Evolutionary conservation across 2,113 vertebrate species (phyloP), one percentile per base, ranked within the genome.

Genomic region (Anarrhichthys ocellatus): DNA sequence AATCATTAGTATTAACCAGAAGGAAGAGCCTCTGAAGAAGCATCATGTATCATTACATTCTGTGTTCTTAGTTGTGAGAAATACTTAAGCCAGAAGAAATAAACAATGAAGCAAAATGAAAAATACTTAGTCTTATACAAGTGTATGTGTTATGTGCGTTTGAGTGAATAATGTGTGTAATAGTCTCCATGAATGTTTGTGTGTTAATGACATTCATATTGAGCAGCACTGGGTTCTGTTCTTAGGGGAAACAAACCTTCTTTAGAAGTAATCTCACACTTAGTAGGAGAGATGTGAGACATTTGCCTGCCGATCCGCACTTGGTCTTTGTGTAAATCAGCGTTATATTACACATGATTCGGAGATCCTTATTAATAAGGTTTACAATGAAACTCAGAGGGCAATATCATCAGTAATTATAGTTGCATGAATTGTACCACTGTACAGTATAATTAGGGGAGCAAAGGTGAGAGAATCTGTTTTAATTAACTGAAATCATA

Each of bases 351-450:
- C 78, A 86, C 79, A 78, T 56, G 62, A 91, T 82, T 80, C 73
- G n/a, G 72, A 83, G 73, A 82, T 78, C 46, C 76, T 62, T 88
- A 79, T 89, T 92, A 93, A 93, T 88, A 87, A 87, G 85, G 83
- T 75, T 88, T 81, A 78, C 90, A 93, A 94, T 92, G 90, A 93
- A 93, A 91, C 87, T 92, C 88, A 92, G 80, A 92, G 86, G 83
- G 88, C 86, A 90, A 92, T 92, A 93, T 92, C 79, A 85, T 81
- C 79, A 86, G 87, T 94, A 93, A 93, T 94, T 92, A 92, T 61
- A 90, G 83, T 87, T 13, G 24, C 74, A 84, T 59, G 82, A 85
- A 85, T 76, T 76, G 59, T 90, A 79, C 61, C 63, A 84, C 52
- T 78, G 82, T 89, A 86, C 81, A 76, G 62, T 74, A 59, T 90